Evolutionary conservation across 1,140 invertebrate species (phyloP).

Genomic region (Aleiodes sp.): DNA sequence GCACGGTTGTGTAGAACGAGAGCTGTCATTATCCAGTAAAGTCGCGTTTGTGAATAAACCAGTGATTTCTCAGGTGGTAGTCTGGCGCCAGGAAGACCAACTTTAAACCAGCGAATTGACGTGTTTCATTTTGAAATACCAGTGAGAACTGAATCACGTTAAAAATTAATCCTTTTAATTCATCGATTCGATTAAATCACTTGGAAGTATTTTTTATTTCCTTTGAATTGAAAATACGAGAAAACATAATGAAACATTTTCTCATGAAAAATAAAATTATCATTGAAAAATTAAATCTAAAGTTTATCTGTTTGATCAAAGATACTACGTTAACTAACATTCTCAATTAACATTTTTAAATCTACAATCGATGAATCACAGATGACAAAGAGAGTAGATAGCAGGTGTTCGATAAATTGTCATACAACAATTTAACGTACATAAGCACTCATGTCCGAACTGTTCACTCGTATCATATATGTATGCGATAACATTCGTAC

Average conservation of each 20-base stretch:
- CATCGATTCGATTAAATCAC: no score
- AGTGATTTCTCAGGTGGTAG: not conserved
- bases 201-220: no score
- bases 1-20: not conserved
- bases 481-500: constrained; percentile 15
- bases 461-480: constrained; percentile 4
- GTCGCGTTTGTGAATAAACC: not conserved
- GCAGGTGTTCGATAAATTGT: constrained; percentile 7
- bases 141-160: not conserved
- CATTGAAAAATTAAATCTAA: no score
- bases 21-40: constrained; percentile 10
- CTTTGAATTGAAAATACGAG: no score
- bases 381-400: not conserved
- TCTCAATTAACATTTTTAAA: not conserved
- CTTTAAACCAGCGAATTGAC: not conserved
- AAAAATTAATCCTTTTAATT: no score
- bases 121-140: not conserved
- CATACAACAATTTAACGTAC: not conserved
- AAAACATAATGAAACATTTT: no score
- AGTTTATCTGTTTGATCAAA: no score
- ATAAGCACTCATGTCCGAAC: not conserved
- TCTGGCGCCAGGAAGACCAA: constrained; percentile 23
- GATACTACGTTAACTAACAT: no score
- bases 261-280: no score
- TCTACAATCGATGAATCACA: not conserved